Evolutionary conservation across 2,888 invertebrate genomes (phyloP).

Genomic region (Bugulina stolonifera): DNA sequence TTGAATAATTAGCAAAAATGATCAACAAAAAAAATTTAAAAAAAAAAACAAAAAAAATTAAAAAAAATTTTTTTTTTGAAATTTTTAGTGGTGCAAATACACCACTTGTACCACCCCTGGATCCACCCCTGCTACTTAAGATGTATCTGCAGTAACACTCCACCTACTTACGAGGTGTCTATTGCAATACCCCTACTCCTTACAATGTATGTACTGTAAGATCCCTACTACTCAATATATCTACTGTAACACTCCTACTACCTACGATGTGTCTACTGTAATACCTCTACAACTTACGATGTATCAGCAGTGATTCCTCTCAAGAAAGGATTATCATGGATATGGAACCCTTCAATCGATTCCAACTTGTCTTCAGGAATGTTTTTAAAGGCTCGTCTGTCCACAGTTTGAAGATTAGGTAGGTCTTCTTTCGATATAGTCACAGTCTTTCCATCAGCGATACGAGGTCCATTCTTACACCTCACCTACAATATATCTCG

Average conservation of each 20-base stretch:
- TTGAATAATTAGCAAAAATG: too few relatives aligned
- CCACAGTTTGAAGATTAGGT: not conserved
- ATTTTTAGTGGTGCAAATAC: too few relatives aligned
- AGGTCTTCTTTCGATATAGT: constrained; percentile 8
- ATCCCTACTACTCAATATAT: not conserved
- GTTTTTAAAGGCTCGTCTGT: not conserved
- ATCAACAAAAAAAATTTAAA: too few relatives aligned
- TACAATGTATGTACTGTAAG: not conserved
- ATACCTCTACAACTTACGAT: not conserved
- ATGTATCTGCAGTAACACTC: not conserved
- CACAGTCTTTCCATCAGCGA: not conserved
- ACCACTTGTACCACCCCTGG: too few relatives aligned
- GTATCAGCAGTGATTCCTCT: not conserved
- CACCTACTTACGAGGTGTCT: not conserved
- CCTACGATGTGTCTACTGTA: not conserved
- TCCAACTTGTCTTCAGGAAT: not conserved
- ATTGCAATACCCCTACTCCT: not conserved
- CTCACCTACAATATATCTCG: not conserved
- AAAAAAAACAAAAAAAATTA: too few relatives aligned
- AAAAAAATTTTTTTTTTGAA: too few relatives aligned
- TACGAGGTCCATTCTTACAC: not conserved
- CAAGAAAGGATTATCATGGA: not conserved
- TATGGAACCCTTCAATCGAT: not conserved
- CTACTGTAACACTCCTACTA: not conserved
- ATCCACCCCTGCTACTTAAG: not conserved